Evolutionary conservation across 1,140 invertebrate species (phyloP), one percentile per base, ranked within the genome.

Genomic region (Drosophila saltans): DNA sequence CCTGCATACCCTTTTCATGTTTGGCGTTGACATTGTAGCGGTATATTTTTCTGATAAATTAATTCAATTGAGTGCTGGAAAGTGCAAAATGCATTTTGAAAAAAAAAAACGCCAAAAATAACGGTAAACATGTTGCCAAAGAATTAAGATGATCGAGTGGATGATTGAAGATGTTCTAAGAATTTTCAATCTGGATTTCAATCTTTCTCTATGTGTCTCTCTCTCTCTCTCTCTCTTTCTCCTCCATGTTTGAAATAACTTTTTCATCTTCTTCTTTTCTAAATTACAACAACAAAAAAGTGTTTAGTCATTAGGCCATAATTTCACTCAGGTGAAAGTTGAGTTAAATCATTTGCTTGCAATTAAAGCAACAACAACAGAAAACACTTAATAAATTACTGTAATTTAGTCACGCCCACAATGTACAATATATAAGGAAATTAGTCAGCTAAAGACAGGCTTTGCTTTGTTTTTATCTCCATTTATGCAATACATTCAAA

Each of bases 301-400:
- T 84, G 84, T 76, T 68, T 76, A 80, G 84, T 88, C 83, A 88
- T 88, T 89, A 88, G 78, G 74, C 84, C 64, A 69, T 70, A 84
- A 88, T 88, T 88, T 89, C 80, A 89, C 84, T 59, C 70, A 75
- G 84, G 84, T 89, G 80, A 88, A 88, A 88, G 84, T 89, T 79
- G 43, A 67, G 67, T 28, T 78, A 78, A 80, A 78, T 78, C 71
- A 84, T 89, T 69, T 72, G 66, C 48, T 77, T 66, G 66, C 70
- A 83, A 88, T 86, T 86, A 82, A 52, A 81, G 81, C 45, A 58
- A 58, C 16, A 77, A 52, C 63, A 69, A 71, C 65, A 73, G 69
- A 78, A 67, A 72, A 70, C 76, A 80, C 84, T 88, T 88, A 60
- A 84, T 89, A 78, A 80, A 88, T 85, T 79, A 80, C 66, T 33